Percentiles rank a stretch among this genome's conserved stretches.
Conservation (phyloP, 2,888 invertebrate genomes). For the Lithophane leautieri region DNA sequence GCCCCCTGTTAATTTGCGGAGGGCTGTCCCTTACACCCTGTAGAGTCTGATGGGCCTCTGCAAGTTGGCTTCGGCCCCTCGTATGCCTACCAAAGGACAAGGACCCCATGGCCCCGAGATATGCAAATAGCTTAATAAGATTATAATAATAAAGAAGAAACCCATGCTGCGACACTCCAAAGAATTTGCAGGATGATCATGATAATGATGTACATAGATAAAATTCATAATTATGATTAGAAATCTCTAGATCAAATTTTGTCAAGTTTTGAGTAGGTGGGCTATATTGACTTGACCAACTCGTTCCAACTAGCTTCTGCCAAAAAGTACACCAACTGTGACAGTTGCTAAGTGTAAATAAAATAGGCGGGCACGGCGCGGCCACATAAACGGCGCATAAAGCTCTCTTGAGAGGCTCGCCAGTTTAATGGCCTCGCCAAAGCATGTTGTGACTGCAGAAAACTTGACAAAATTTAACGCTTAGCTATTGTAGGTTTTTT, state of each 20-base stretch:
- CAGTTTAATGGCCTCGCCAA: constrained; percentile 62
- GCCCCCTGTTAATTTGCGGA: too few relatives aligned
- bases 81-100: too few relatives aligned
- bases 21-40: too few relatives aligned
- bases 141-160: too few relatives aligned
- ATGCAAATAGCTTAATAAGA: too few relatives aligned
- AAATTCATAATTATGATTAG: not conserved
- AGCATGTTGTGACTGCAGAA: constrained; percentile 34
- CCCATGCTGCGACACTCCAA: too few relatives aligned
- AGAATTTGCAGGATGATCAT: too few relatives aligned
- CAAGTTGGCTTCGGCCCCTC: too few relatives aligned
- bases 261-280: not conserved
- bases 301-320: not conserved
- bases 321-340: constrained; percentile 65
- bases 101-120: too few relatives aligned
- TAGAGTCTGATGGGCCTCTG: too few relatives aligned
- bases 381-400: constrained; percentile 80
- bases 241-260: not conserved
- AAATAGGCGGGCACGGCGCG: constrained; percentile 74
- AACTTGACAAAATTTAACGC: constrained; percentile 32
- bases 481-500: not conserved
- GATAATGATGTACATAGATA: too few relatives aligned
- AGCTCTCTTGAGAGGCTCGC: constrained; percentile 72
- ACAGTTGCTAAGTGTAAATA: constrained; percentile 79
- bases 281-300: not conserved